Evolutionary conservation across 2,797 vertebrate genomes (phyloP).

Genomic region (Hylomyscus alleni): DNA sequence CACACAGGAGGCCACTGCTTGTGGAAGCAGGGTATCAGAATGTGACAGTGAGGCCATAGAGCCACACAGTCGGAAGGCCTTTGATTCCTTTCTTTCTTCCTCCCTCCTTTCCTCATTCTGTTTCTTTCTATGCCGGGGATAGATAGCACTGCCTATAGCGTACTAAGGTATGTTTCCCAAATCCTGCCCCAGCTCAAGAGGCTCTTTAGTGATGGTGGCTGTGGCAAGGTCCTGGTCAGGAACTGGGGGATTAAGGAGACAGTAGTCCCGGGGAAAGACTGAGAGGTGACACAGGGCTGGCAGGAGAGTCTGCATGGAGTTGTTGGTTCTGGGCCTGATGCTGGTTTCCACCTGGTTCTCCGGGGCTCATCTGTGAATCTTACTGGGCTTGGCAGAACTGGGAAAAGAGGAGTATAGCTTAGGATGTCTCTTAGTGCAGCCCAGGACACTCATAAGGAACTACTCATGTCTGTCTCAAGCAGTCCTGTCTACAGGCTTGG

Average conservation of each 20-base stretch:
- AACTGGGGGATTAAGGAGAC: no score
- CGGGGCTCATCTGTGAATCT: not conserved
- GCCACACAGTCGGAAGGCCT: no score
- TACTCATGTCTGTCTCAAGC: not conserved
- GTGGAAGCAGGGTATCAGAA: not conserved
- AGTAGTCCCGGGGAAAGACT: not conserved
- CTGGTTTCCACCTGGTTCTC: not conserved
- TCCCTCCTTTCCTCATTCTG: not conserved
- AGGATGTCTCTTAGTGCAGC: not conserved
- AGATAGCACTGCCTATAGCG: not conserved
- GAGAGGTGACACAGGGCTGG: not conserved
- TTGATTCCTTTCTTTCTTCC: not conserved
- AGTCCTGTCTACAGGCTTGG: not conserved
- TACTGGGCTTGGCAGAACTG: not conserved
- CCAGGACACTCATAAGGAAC: not conserved
- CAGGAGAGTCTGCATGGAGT: rapidly evolving
- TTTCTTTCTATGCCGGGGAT: not conserved
- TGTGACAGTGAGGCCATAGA: no score
- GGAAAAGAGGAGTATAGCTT: not conserved
- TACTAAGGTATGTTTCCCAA: not conserved
- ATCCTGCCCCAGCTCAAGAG: not conserved
- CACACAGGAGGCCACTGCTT: not conserved
- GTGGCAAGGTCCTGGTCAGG: not conserved
- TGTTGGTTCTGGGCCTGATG: not conserved
- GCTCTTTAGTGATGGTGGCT: not conserved